Conservation (phyloP, 1,140 invertebrate species). For the Chionoecetes opilio region DNA sequence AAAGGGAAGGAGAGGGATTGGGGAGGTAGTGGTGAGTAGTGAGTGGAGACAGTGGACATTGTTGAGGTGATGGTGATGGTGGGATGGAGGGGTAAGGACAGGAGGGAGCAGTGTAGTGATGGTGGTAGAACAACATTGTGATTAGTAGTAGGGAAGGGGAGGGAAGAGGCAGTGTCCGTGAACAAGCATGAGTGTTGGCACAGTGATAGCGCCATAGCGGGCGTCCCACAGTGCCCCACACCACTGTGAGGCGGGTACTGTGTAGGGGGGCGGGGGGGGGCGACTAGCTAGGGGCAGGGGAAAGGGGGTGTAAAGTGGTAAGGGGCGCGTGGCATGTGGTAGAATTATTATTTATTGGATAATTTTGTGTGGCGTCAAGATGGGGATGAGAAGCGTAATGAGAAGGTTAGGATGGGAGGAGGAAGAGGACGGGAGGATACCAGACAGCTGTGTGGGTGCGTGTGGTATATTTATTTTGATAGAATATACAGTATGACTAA, state of each 20-base stretch:
- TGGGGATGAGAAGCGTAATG: not conserved
- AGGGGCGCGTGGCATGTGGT: not conserved
- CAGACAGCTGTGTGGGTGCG: not conserved
- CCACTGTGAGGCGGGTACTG: not conserved
- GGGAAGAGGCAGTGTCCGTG: not conserved
- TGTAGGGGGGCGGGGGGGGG: not conserved
- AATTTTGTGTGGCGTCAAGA: not conserved
- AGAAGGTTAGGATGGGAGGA: not conserved
- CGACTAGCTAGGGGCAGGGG: no score
- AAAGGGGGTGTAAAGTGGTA: not conserved
- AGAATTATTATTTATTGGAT: conserved; percentile 32
- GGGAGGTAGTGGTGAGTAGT: not conserved
- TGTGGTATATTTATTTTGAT: not conserved
- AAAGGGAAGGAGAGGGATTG: not conserved
- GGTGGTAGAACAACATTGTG: not conserved
- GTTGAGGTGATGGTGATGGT: not conserved
- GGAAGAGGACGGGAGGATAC: not conserved
- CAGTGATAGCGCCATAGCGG: not conserved
- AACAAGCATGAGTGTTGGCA: conserved; percentile 28
- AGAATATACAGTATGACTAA: not conserved
- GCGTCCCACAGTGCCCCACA: not conserved
- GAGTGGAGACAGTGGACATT: not conserved
- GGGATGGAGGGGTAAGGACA: not conserved
- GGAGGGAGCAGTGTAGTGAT: not conserved
- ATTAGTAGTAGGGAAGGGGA: not conserved